Evolutionary conservation across 2,113 vertebrate genomes (phyloP).

Genomic region (Gorsachius goisagi): DNA sequence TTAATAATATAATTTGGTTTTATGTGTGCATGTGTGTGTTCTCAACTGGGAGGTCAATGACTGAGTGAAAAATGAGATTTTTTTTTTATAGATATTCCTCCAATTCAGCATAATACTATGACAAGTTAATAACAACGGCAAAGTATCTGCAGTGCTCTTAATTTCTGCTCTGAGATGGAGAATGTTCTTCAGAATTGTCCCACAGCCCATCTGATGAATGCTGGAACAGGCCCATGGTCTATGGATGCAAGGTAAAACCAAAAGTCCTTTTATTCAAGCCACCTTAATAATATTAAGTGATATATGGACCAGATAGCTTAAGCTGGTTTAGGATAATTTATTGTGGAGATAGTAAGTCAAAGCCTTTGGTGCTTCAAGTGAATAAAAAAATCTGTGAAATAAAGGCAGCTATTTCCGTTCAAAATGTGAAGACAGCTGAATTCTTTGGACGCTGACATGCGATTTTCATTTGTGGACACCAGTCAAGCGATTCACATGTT

Average conservation of each 20-base stretch:
- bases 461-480: neutral
- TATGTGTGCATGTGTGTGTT: constrained; percentile 43
- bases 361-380: neutral
- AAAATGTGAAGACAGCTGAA: neutral
- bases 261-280: neutral
- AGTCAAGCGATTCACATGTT: neutral
- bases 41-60: constrained; percentile 37
- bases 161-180: neutral
- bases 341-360: neutral
- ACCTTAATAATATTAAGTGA: neutral
- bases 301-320: neutral
- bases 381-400: neutral
- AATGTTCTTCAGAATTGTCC: neutral
- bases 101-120: neutral
- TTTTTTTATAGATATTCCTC: neutral
- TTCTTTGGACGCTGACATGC: neutral
- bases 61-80: neutral
- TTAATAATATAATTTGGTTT: constrained; percentile 41
- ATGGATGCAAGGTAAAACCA: neutral
- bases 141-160: neutral
- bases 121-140: neutral
- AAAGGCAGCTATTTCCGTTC: neutral
- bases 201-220: neutral
- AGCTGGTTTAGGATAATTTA: neutral
- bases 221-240: neutral